Evolutionary conservation across 2,888 invertebrate genomes (phyloP).

Genomic region (Leptinotarsa juncta): DNA sequence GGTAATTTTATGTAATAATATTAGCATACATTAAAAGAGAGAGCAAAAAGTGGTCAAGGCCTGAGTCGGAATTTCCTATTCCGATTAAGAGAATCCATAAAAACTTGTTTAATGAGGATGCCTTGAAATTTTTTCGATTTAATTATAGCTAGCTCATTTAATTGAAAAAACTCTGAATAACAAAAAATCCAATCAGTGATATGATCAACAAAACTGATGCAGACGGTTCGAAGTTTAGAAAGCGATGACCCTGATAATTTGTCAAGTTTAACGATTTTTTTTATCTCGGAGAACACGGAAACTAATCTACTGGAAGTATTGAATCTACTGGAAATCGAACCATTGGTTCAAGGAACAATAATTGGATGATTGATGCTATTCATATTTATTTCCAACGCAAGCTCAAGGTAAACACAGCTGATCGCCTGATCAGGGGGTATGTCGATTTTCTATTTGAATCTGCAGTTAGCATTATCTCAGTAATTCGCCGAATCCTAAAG

Average conservation of each 20-base stretch:
- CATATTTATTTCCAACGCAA: too few relatives aligned
- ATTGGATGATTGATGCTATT: too few relatives aligned
- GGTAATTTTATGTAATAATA: background rate
- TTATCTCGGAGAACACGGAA: too few relatives aligned
- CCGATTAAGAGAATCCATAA: slow-evolving; percentile 8
- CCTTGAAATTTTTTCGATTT: slow-evolving; percentile 7
- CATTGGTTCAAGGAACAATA: too few relatives aligned
- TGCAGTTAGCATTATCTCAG: too few relatives aligned
- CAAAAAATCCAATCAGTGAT: background rate
- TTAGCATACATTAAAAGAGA: slow-evolving; percentile 9
- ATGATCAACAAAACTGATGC: background rate
- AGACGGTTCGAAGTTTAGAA: background rate
- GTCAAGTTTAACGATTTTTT: background rate
- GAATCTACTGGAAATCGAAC: too few relatives aligned
- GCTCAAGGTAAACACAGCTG: too few relatives aligned
- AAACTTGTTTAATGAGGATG: slow-evolving; percentile 12
- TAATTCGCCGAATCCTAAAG: too few relatives aligned
- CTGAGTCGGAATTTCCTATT: slow-evolving; percentile 13
- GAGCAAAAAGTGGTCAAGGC: slow-evolving; percentile 18
- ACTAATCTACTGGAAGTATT: too few relatives aligned
- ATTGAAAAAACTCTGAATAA: background rate
- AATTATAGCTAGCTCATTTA: background rate
- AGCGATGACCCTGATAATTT: background rate
- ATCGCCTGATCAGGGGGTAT: too few relatives aligned
- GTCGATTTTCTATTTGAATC: too few relatives aligned